phyloP scores from a whole-genome alignment of 2,797 vertebrate genomes.

The Microcaecilia unicolor region DNA sequence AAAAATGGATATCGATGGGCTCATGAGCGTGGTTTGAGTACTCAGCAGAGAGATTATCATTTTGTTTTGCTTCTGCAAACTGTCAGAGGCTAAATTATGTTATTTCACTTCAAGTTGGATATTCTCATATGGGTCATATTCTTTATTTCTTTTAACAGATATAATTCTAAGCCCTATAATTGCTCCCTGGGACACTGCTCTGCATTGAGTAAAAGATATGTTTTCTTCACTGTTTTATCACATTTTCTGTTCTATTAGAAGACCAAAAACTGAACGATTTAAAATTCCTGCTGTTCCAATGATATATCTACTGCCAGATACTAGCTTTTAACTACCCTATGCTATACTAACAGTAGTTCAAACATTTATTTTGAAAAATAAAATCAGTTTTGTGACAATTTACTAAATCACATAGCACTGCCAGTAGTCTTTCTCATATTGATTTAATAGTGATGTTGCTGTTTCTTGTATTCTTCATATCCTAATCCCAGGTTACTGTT shows the following conservation, averaged over 20 bases:
- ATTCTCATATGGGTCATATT: neutral
- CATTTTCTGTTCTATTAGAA: neutral
- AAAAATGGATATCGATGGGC: neutral
- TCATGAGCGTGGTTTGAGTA: neutral
- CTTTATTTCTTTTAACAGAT: neutral
- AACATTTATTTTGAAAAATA: neutral
- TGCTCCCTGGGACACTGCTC: neutral
- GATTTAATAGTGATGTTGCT: too few relatives aligned
- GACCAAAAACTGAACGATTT: neutral
- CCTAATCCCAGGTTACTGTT: too few relatives aligned
- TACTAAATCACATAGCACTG: neutral
- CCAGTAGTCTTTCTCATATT: too few relatives aligned
- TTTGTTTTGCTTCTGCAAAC: neutral
- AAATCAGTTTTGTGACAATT: neutral
- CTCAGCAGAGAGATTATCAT: neutral
- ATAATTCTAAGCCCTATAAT: neutral
- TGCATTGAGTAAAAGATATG: accelerated
- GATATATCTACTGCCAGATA: neutral
- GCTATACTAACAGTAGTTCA: too few relatives aligned
- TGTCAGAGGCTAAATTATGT: neutral
- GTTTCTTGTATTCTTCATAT: too few relatives aligned
- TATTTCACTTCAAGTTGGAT: neutral
- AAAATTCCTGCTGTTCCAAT: neutral
- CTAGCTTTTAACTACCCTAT: too few relatives aligned
- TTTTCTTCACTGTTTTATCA: neutral